Evolutionary conservation across 2,113 vertebrate genomes (phyloP).

Genomic region (Stictonetta naevosa): DNA sequence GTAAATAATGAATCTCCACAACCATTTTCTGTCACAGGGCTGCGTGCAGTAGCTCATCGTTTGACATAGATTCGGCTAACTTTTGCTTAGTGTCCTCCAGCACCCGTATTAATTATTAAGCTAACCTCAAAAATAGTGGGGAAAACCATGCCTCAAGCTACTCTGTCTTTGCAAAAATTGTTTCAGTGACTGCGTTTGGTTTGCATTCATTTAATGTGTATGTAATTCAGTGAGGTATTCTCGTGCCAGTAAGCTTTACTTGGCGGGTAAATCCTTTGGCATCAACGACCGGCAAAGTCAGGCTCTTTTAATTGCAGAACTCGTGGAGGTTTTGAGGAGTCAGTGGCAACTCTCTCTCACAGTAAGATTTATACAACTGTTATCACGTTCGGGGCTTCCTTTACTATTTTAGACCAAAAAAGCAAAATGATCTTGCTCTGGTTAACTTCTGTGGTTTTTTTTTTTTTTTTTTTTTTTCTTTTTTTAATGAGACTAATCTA

Average conservation of each 20-base stretch:
- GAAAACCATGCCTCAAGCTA: conserved; percentile 53
- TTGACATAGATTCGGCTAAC: conserved; percentile 30
- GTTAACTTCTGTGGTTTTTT: not conserved
- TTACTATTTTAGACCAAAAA: not conserved
- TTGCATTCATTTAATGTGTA: conserved; percentile 15
- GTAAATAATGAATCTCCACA: not conserved
- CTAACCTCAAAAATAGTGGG: conserved; percentile 56
- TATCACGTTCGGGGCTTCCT: not conserved
- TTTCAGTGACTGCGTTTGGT: conserved; percentile 19
- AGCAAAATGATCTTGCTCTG: not conserved
- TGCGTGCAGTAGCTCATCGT: not conserved
- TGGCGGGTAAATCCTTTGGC: not conserved
- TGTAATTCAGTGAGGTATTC: not conserved
- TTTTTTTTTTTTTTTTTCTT: not conserved
- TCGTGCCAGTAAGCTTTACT: not conserved
- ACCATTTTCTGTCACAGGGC: not conserved
- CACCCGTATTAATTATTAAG: conserved; percentile 62
- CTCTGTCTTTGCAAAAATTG: conserved; percentile 49
- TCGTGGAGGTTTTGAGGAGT: not conserved
- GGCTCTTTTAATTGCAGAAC: not conserved
- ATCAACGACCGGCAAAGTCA: not conserved
- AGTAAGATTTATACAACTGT: not conserved
- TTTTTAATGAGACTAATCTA: not conserved
- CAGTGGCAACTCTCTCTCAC: not conserved
- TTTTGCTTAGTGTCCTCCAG: not conserved